Evolutionary conservation across 1,140 invertebrate genomes (phyloP), one percentile per base, ranked within the genome.

Genomic region (Ceratina calcarata): DNA sequence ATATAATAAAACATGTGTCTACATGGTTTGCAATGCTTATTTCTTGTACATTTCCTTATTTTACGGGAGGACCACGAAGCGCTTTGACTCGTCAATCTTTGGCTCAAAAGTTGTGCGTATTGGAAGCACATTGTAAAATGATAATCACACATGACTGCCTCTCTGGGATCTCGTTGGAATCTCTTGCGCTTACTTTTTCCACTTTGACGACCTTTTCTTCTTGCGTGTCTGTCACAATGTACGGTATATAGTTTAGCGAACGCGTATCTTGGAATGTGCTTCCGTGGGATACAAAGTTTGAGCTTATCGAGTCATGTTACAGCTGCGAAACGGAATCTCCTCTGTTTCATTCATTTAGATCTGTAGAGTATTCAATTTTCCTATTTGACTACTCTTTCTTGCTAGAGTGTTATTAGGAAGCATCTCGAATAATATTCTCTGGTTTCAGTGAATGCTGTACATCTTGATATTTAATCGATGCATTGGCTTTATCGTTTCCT

Each of bases 1-100:
- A n/a, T 13, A 37, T 20, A 49, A 27, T 58, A 69, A 69, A 49
- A 70, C n/a, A 58, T 51, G 0, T 10, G 53, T 37, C 15, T 49
- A 58, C 22, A 60, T 74, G 51, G 27, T 69, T 82, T 15, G 57
- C 53, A 58, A 61, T 27, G 67, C 61, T 27, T 72, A 72, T 60
- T 22, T 61, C 55, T 0, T 18, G 16, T 53, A 8, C 49, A 60
- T 7, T 65, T 62, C 55, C 37, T 57, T 27, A 24, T 32, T 61
- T 57, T 65, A 27, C 4, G n/a, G 22, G 20, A 51, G 24, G 60
- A 32, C 24, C 27, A 15, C 16, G 37, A 64, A 73, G 60, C 16
- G 32, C 18, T 16, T 64, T 24, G 57, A 8, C 16, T 45, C 32
- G 12, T 10, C 20, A 16, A 72, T 22, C 32, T 37, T n/a, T n/a